A percentile compares a stretch with the other conserved stretches of the same genome.
Evolutionary conservation across 1,140 invertebrate species (phyloP).

Genomic region (Tetranychus cinnabarinus): DNA sequence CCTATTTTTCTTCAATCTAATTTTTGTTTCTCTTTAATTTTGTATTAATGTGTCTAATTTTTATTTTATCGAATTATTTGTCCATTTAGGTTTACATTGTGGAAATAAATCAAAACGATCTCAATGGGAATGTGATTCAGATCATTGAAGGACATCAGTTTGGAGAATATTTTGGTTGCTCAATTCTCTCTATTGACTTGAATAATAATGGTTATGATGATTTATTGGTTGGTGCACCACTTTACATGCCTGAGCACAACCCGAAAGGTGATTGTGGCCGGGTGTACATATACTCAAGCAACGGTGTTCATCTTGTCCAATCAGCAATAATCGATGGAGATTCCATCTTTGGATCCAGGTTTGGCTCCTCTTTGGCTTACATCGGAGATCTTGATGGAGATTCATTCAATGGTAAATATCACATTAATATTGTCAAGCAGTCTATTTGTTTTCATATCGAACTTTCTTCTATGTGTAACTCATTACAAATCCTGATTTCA

Average conservation of each 20-base stretch:
- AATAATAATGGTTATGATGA: conserved; percentile 80
- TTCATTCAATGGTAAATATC: conserved; percentile 15
- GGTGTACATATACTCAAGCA: conserved; percentile 27
- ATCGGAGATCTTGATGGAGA: conserved; percentile 27
- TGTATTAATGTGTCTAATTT: too few relatives aligned
- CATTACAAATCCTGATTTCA: background rate
- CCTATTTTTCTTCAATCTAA: too few relatives aligned
- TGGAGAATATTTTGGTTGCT: conserved; percentile 85
- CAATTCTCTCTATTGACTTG: conserved; percentile 59
- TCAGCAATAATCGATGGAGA: too few relatives aligned
- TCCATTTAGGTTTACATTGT: background rate
- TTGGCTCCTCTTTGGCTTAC: conserved; percentile 23
- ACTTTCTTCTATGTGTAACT: too few relatives aligned
- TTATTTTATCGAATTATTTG: too few relatives aligned
- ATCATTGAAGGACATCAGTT: conserved; percentile 78
- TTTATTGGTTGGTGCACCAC: conserved; percentile 75
- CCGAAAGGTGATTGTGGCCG: conserved; percentile 27
- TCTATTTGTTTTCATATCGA: too few relatives aligned
- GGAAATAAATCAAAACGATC: background rate
- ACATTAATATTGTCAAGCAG: too few relatives aligned
- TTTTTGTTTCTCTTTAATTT: too few relatives aligned
- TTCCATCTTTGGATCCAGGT: conserved; percentile 15
- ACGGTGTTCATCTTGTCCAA: background rate
- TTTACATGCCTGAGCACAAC: conserved; percentile 37
- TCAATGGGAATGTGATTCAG: background rate